A percentile compares a stretch with the other conserved stretches of the same genome.
These are phyloP conservation scores for Oxyteleia sp. DNA, from an alignment of 2,888 invertebrate species.

Conservation along the genomic window DNA sequence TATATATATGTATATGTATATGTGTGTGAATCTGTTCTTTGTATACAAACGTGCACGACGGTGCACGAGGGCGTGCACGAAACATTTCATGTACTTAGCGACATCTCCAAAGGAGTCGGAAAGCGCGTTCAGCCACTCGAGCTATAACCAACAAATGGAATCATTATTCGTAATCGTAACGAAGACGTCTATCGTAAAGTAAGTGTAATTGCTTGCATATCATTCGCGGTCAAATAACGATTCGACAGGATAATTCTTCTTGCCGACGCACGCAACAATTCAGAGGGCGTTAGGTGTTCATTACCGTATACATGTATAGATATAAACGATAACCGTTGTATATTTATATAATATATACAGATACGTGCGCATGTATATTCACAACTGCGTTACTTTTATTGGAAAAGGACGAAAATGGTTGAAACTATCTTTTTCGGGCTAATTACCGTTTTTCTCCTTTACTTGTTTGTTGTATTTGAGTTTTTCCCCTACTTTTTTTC, in stretches of 20 bases:
- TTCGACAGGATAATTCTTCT: conserved; percentile 33
- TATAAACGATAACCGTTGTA: conserved; percentile 34
- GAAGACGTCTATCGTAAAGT: no score
- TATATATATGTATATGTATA: conserved; percentile 21
- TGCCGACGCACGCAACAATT: conserved; percentile 4
- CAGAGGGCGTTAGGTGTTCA: conserved; percentile 33
- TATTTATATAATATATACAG: conserved; percentile 24
- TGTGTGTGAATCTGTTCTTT: conserved; percentile 5
- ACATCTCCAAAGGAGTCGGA: conserved; percentile 44
- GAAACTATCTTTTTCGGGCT: no score
- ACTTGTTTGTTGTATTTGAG: no score
- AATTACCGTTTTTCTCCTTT: no score
- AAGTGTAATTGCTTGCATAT: conserved; percentile 74
- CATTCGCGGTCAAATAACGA: conserved; percentile 70
- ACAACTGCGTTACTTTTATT: no score
- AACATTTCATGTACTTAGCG: conserved; percentile 60
- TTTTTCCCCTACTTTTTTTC: no score
- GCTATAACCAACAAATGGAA: conserved; percentile 27
- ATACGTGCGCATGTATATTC: background rate
- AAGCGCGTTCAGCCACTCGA: conserved; percentile 19
- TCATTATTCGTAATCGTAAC: conserved; percentile 12
- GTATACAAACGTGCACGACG: no score
- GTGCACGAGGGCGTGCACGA: background rate
- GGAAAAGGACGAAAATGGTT: no score
- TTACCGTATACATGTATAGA: conserved; percentile 51